Evolutionary conservation across 1,140 invertebrate species (phyloP), one percentile per base, ranked within the genome.

Genomic region (Chironomus striatipennis): DNA sequence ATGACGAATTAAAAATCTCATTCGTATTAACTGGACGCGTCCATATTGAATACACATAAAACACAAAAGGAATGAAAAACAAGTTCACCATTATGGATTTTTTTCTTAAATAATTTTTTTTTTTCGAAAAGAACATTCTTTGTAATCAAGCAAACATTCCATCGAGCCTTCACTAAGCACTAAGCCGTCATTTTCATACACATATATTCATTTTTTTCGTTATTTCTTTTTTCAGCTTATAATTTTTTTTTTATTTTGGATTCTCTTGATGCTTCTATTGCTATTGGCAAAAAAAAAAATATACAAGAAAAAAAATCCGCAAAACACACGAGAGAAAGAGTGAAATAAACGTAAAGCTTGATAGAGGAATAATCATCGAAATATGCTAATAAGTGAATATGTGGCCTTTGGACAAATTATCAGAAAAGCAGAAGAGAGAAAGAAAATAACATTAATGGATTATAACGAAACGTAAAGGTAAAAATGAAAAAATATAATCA

Each of bases 41-140:
- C 65, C 65, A 70, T 70, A 70, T 70, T 70, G 65, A 70, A 70
- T 20, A 70, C 20, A 70, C 65, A 70, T 70, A 70, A 70, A 70
- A 70, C 65, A 70, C 65, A 21, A 18, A 18, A 70, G 65, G 65
- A 57, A 57, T 57, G 47, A 57, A 57, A 57, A 57, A 57, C 47
- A 57, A 57, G 47, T 57, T 57, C 47, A 57, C 47, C 47, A 57
- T 57, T 57, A 57, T 57, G 47, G 47, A 34, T 34, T 2, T 34
- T 34, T 34, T 34, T 57, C 15, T 57, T 57, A 57, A 15, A 1
- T 12, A 1, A n/a, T 47, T 47, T 47, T 47, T 15, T 47, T 47
- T 57, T 57, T 57, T 57, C 9, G 12, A 57, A 57, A 57, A 57
- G 47, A 57, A 57, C 47, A 57, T 57, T 57, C 47, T 57, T 57